Percentiles rank a stretch among this genome's conserved stretches.
phyloP scores from a whole-genome alignment of 2,797 vertebrate genomes.

The Gila robusta region DNA sequence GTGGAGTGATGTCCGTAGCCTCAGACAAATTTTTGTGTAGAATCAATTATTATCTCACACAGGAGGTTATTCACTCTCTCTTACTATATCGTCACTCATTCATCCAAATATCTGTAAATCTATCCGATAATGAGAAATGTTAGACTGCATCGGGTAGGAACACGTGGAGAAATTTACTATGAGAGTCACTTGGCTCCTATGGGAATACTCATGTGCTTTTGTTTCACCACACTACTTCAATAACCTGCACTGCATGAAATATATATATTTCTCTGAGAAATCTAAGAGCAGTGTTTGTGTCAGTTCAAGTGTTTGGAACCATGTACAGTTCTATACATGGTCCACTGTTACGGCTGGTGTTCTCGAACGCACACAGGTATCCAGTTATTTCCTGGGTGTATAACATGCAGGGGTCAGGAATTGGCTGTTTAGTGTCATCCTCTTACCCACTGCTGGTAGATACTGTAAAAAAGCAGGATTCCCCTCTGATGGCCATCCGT shows the following conservation, averaged over 20 bases:
- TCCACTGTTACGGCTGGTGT: neutral
- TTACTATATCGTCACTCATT: constrained; percentile 5
- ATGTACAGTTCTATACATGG: neutral
- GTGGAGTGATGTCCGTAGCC: constrained; percentile 46
- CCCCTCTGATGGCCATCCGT: neutral
- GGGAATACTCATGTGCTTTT: neutral
- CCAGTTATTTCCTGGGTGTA: neutral
- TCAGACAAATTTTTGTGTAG: constrained; percentile 15
- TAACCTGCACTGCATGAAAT: neutral
- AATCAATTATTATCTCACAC: constrained; percentile 44
- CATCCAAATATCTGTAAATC: neutral
- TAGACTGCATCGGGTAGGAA: neutral
- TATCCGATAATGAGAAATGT: neutral
- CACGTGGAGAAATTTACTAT: neutral
- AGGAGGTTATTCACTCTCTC: constrained; percentile 19
- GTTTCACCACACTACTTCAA: neutral
- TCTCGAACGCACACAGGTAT: neutral
- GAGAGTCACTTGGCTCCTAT: neutral
- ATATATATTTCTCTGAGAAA: neutral
- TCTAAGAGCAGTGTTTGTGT: neutral
- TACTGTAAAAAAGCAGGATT: neutral
- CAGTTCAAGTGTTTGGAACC: neutral
- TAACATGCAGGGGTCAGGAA: neutral
- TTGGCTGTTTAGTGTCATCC: neutral
- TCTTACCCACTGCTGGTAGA: neutral